Evolutionary conservation across 2,888 invertebrate genomes (phyloP).

Genomic region (Tetranychus truncatus): DNA sequence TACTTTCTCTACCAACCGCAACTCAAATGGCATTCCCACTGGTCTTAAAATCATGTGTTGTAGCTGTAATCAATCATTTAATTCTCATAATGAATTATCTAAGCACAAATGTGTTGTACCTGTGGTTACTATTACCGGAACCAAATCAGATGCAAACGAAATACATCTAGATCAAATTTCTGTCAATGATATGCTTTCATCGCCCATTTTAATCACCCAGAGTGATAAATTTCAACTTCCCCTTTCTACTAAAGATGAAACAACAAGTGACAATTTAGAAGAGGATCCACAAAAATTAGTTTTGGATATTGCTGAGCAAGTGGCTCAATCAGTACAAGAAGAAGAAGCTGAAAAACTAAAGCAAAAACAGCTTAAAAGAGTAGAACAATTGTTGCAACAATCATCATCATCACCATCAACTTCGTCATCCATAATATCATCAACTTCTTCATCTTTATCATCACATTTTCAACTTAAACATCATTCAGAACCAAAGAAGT

Average conservation of each 20-base stretch:
- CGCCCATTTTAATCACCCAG: neutral
- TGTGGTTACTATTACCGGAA: conserved; percentile 3
- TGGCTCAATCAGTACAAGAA: conserved; percentile 8
- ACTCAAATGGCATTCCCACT: conserved; percentile 9
- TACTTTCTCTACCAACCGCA: neutral
- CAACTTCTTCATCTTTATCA: neutral
- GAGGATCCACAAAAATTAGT: conserved; percentile 7
- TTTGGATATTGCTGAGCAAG: neutral
- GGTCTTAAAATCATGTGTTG: conserved; percentile 8
- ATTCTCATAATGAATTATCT: conserved; percentile 4
- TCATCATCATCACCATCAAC: neutral
- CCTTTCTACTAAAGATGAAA: neutral
- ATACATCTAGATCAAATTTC: neutral
- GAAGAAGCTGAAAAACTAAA: conserved; percentile 9
- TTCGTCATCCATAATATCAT: neutral
- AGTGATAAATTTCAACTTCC: conserved; percentile 3
- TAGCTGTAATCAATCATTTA: conserved; percentile 12
- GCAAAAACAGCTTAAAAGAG: conserved; percentile 10
- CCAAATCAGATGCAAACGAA: neutral
- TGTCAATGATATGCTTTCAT: neutral
- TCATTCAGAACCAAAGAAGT: neutral
- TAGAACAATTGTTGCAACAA: conserved; percentile 3
- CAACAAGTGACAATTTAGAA: conserved; percentile 7
- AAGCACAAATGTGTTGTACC: conserved; percentile 11
- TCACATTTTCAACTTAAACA: neutral